Base-by-base conservation (phyloP, 2,113 vertebrate species). In the Mustelus asterias region DNA sequence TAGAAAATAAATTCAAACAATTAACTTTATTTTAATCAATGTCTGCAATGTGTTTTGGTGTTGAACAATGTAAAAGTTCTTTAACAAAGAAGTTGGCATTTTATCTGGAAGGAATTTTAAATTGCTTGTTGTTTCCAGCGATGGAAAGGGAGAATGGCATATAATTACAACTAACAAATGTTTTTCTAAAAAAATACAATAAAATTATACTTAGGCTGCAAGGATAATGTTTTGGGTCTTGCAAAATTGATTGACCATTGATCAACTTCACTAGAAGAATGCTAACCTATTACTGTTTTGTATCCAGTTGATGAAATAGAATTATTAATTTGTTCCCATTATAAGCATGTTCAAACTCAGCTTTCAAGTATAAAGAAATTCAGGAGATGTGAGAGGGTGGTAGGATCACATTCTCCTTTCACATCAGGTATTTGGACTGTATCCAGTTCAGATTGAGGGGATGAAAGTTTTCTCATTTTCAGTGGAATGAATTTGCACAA, bases 11-110 rank as follows among this genome's bases (percentile, higher is more conserved):
- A 94, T 70, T 92, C 58, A 60, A 92, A n/a, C 54, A 92, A 92
- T 92, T 70, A 44, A 67, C 10, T 69, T 70, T n/a, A 90, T 90
- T 94, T 70, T 70, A 60, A 92, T 63, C 88, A 94, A 94, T 70
- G 93, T 26, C 20, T 70, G 3, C 44, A 69, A 70, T 41, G 22
- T 41, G 44, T 48, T 94, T 70, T 70, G 60, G 20, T 48, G 10
- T 26, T 22, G 67, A 69, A 94, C 37, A 94, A 70, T 94, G 37
- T 41, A 67, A 67, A 37, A 13, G 63, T 37, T 60, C 60, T 94
- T 63, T 11, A 20, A 18, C 44, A 48, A 41, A 94, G 63, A 67
- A 41, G 65, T 70, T 70, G 8, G 65, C 33, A 41, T 14, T 93
- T 65, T 16, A 10, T 67, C 37, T 69, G 16, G 8, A 94, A 67